phyloP scores from a whole-genome alignment of 2,113 vertebrate species.

The Rhabdomys dilectus region DNA sequence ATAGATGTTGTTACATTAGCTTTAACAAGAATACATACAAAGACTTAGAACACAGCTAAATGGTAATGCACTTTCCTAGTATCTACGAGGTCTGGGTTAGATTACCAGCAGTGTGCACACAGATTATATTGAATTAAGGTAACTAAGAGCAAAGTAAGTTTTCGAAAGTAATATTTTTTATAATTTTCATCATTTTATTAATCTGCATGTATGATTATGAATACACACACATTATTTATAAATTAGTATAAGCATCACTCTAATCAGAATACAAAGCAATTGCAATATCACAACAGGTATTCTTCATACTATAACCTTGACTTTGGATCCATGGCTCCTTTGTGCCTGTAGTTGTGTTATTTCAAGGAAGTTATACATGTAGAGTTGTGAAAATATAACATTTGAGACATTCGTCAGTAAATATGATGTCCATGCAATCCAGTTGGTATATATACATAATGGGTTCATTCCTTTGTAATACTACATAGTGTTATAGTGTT shows the following conservation, averaged over 20 bases:
- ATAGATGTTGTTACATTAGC: neutral
- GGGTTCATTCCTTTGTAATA: slow-evolving; percentile 42
- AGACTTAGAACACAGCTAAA: neutral
- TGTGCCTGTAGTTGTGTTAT: slow-evolving; percentile 16
- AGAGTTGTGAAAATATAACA: neutral
- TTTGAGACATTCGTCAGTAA: slow-evolving; percentile 40
- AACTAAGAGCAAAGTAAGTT: neutral
- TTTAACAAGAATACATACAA: neutral
- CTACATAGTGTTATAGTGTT: neutral
- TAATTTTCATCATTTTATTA: slow-evolving; percentile 40
- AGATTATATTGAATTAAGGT: neutral
- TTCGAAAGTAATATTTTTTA: neutral
- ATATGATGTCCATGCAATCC: neutral
- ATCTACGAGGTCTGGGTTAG: neutral
- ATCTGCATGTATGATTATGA: neutral
- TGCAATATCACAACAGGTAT: neutral
- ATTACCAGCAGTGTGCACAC: neutral
- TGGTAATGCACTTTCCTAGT: neutral
- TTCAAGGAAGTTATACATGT: slow-evolving; percentile 31
- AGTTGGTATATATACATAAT: neutral
- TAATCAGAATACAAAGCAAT: neutral
- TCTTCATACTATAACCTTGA: neutral
- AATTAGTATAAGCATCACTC: neutral
- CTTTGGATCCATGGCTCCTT: neutral
- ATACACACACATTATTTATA: neutral